These are phyloP conservation scores for Eleginops maclovinus DNA, from an alignment of 2,113 vertebrate genomes.

Conservation along the genomic window DNA sequence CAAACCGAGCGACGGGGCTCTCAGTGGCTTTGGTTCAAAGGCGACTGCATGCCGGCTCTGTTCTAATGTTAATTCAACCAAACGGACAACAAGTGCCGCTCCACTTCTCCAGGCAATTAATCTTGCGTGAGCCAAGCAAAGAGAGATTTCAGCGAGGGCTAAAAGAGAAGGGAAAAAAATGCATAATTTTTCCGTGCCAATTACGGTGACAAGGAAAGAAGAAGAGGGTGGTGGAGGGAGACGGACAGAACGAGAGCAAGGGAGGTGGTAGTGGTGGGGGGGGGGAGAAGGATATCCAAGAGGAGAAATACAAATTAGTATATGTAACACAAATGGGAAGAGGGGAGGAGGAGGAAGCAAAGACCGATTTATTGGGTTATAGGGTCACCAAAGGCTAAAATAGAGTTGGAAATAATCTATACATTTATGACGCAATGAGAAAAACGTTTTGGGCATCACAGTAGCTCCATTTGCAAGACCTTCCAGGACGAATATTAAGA, in stretches of 20 bases:
- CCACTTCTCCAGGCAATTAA: slow-evolving; percentile 63
- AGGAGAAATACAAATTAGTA: slow-evolving; percentile 24
- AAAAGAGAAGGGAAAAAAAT: slow-evolving; percentile 42
- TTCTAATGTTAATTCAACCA: slow-evolving; percentile 60
- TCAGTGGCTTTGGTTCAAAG: slow-evolving; percentile 35
- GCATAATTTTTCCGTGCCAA: slow-evolving; percentile 69
- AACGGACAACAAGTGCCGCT: slow-evolving; percentile 62
- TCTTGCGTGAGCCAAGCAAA: slow-evolving; percentile 58
- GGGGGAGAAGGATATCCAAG: neutral
- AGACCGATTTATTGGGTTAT: neutral
- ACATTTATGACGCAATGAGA: no score
- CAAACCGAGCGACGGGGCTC: slow-evolving; percentile 9
- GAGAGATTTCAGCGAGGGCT: slow-evolving; percentile 63
- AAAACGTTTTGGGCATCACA: no score
- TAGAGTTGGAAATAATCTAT: no score
- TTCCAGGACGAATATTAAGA: no score
- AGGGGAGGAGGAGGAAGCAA: neutral
- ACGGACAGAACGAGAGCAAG: slow-evolving; percentile 29
- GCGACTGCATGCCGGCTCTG: neutral
- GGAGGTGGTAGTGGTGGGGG: slow-evolving; percentile 24
- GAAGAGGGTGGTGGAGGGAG: neutral
- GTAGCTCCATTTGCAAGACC: no score
- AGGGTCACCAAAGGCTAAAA: neutral
- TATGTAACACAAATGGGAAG: neutral
- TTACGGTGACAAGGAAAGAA: slow-evolving; percentile 64